Conservation (phyloP, 2,797 vertebrate genomes). For the Sciaenops ocellatus region DNA sequence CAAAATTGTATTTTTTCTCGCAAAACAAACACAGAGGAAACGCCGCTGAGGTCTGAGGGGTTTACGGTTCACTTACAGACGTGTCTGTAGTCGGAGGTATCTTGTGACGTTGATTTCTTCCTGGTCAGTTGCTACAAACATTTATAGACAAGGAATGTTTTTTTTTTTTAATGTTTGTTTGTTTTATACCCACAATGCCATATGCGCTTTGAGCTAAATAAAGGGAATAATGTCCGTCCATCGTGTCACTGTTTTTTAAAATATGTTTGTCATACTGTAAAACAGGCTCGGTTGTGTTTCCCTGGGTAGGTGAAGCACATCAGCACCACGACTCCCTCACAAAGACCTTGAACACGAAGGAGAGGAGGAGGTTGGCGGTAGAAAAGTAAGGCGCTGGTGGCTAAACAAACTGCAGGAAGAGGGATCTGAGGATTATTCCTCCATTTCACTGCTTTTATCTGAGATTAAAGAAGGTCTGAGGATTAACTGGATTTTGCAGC, state of each 20-base stretch:
- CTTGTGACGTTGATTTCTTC: conserved; percentile 32
- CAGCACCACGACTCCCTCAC: conserved; percentile 28
- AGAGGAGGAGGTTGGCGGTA: conserved; percentile 35
- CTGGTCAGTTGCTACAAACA: conserved; percentile 38
- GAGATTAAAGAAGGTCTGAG: conserved; percentile 48
- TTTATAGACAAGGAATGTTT: conserved; percentile 30
- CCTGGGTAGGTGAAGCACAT: conserved; percentile 19
- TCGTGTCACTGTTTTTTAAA: not conserved
- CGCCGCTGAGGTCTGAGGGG: conserved; percentile 16
- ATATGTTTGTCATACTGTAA: not conserved
- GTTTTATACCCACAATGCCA: conserved; percentile 4
- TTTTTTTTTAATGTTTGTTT: not conserved
- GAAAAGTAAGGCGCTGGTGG: conserved; percentile 67
- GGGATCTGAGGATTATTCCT: conserved; percentile 23
- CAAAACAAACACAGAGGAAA: conserved; percentile 35
- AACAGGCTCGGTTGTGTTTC: conserved; percentile 9
- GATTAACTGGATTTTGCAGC: conserved; percentile 26
- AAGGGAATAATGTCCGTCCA: not conserved
- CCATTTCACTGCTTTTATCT: conserved; percentile 45
- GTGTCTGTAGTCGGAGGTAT: conserved; percentile 73
- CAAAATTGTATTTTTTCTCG: not conserved
- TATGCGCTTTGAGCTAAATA: not conserved
- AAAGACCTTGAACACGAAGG: not conserved
- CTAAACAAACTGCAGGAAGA: conserved; percentile 33
- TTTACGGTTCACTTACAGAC: conserved; percentile 44